Evolutionary conservation across 2,797 vertebrate species (phyloP).

Genomic region (Amniataba percoides): DNA sequence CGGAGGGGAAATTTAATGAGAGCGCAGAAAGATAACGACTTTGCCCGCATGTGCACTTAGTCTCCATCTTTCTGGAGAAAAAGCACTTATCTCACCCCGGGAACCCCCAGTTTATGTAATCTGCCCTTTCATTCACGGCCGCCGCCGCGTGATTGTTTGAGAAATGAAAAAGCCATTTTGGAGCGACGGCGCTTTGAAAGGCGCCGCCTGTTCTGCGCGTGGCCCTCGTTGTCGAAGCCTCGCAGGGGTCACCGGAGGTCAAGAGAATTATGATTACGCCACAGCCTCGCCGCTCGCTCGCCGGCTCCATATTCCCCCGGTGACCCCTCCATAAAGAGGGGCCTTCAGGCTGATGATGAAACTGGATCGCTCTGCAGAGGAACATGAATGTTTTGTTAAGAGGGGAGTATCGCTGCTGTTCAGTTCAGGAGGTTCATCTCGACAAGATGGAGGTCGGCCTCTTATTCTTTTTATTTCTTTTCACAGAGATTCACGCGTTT

Average conservation of each 20-base stretch:
- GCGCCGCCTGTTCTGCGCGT: conserved; percentile 75
- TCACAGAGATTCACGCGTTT: conserved; percentile 26
- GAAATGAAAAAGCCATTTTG: conserved; percentile 87
- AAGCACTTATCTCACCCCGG: conserved; percentile 68
- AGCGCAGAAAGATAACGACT: conserved; percentile 46
- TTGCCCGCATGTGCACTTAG: conserved; percentile 22
- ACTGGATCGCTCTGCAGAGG: conserved; percentile 66
- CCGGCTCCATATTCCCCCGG: conserved; percentile 82
- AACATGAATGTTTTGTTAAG: conserved; percentile 62
- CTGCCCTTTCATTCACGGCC: conserved; percentile 74
- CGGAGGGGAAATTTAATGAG: conserved; percentile 62
- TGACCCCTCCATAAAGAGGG: conserved; percentile 71
- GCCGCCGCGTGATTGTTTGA: conserved; percentile 84
- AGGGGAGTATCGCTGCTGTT: conserved; percentile 55
- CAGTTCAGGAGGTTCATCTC: conserved; percentile 47
- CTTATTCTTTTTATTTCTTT: conserved; percentile 4
- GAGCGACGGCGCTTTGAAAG: conserved; percentile 31
- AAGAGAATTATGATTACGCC: conserved; percentile 83
- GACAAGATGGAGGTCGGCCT: conserved; percentile 53
- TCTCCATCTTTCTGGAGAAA: conserved; percentile 50
- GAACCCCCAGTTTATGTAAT: conserved; percentile 73
- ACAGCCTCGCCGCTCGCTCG: conserved; percentile 77
- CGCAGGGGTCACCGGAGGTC: conserved; percentile 80
- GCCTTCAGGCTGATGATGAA: conserved; percentile 64
- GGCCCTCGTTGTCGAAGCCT: conserved; percentile 79